These are phyloP conservation scores for Clytia hemisphaerica DNA, from an alignment of 30 jellyfish, hydroid and myxozoan genomes.

Conservation along the genomic window DNA sequence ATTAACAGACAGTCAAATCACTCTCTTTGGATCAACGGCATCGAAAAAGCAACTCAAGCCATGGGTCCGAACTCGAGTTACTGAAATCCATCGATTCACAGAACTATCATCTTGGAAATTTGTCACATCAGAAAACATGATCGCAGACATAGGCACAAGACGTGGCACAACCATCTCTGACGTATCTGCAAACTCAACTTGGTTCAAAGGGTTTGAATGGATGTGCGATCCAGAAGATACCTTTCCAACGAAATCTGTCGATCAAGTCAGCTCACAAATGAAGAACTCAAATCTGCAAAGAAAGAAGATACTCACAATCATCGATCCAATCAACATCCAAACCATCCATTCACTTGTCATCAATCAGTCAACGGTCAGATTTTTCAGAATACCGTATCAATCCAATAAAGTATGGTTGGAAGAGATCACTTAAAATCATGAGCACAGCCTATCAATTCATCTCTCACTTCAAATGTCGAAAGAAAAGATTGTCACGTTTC, in stretches of 20 bases:
- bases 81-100: constrained; percentile 4
- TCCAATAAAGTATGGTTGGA: no score
- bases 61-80: constrained; percentile 11
- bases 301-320: not conserved
- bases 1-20: constrained; percentile 13
- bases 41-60: not conserved
- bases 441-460: no score
- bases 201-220: not conserved
- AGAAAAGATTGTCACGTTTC: no score
- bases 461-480: no score
- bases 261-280: not conserved
- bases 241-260: no score
- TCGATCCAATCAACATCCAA: constrained; percentile 5
- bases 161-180: no score
- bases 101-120: not conserved
- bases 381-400: constrained; percentile 1
- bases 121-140: not conserved
- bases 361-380: not conserved
- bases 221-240: no score
- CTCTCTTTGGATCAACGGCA: not conserved
- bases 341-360: not conserved
- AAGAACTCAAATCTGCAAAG: not conserved
- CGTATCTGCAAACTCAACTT: not conserved
- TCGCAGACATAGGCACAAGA: constrained; percentile 17
- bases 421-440: no score